phyloP scores from a whole-genome alignment of 2,888 invertebrate genomes.

The Acrobasis repandana region DNA sequence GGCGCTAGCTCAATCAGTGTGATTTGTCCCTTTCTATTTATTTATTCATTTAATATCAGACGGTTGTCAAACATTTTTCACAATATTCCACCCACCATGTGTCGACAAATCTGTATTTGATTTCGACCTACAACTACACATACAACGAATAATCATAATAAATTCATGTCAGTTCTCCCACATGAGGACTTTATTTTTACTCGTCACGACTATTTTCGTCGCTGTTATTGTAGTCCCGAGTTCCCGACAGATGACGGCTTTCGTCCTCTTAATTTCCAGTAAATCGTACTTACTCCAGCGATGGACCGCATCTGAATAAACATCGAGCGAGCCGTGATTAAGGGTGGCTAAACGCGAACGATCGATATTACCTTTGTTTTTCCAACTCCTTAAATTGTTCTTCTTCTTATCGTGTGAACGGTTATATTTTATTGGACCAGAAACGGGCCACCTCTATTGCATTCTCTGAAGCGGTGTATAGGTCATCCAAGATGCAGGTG shows the following conservation, averaged over 20 bases:
- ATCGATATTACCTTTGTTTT: not conserved
- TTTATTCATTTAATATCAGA: too few relatives aligned
- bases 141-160: constrained; percentile 20
- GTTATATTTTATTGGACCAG: too few relatives aligned
- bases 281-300: constrained; percentile 72
- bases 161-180: constrained; percentile 33
- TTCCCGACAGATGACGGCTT: constrained; percentile 64
- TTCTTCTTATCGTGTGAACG: too few relatives aligned
- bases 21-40: too few relatives aligned
- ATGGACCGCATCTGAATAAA: constrained; percentile 80
- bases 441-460: too few relatives aligned
- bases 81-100: not conserved
- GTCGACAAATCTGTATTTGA: constrained; percentile 15
- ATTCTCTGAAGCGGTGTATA: too few relatives aligned
- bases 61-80: too few relatives aligned
- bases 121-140: not conserved
- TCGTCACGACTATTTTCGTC: constrained; percentile 71
- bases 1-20: too few relatives aligned
- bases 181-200: constrained; percentile 55
- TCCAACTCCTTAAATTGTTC: too few relatives aligned
- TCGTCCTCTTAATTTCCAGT: constrained; percentile 78
- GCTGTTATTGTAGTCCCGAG: constrained; percentile 68
- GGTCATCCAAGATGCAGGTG: too few relatives aligned
- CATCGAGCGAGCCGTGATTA: constrained; percentile 55
- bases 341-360: constrained; percentile 36